Conservation (phyloP, 2,888 invertebrate species). For the Agrochola lychnidis region DNA sequence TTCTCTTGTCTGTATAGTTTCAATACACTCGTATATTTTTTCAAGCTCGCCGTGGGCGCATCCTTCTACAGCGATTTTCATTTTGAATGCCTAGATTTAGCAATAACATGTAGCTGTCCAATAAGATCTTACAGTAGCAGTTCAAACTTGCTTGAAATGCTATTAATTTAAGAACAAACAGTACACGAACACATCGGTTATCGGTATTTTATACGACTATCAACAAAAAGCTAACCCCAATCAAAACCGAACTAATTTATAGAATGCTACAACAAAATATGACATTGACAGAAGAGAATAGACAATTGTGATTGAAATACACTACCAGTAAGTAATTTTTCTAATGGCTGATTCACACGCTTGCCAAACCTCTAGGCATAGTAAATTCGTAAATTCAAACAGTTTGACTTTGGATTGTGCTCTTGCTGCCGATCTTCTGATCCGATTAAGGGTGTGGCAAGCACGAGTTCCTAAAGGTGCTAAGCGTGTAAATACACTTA, state of each 20-base stretch:
- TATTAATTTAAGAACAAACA: neutral
- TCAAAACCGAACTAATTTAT: neutral
- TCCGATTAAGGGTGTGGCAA: no score
- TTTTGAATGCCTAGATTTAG: slow-evolving; percentile 74
- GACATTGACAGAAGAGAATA: slow-evolving; percentile 9
- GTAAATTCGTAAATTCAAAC: neutral
- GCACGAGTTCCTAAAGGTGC: no score
- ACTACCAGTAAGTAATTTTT: neutral
- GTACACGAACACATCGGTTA: neutral
- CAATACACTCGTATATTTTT: slow-evolving; percentile 97
- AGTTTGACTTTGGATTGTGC: neutral
- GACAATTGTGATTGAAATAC: neutral
- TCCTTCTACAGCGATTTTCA: slow-evolving; percentile 99
- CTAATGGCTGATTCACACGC: neutral
- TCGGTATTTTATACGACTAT: neutral
- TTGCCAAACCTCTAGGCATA: neutral
- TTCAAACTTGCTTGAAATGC: neutral
- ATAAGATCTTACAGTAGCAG: slow-evolving; percentile 1
- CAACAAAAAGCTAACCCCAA: slow-evolving; percentile 36
- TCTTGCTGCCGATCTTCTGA: no score
- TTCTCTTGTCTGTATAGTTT: slow-evolving; percentile 93
- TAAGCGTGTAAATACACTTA: no score
- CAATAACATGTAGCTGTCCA: neutral
- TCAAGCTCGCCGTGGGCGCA: slow-evolving; percentile 99
- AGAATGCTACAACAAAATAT: neutral